Conservation (phyloP, 2,113 vertebrate species). For the Oncorhynchus kisutch region DNA sequence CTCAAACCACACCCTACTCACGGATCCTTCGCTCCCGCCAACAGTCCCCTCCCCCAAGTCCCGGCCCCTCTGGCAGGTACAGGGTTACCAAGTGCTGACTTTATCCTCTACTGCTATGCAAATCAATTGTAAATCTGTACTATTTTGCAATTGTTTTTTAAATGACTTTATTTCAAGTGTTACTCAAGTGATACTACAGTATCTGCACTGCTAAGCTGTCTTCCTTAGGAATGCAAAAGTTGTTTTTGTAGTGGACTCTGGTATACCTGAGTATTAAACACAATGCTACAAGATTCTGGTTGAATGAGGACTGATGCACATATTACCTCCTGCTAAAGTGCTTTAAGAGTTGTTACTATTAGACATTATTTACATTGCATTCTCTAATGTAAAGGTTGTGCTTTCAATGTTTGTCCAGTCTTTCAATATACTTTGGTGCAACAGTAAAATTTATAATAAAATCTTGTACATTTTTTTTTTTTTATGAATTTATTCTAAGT, state of each 20-base stretch:
- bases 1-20: slow-evolving; percentile 72
- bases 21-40: slow-evolving; percentile 76
- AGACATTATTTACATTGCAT: no score
- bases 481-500: neutral
- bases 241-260: no score
- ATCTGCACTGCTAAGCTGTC: no score
- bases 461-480: neutral
- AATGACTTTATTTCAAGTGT: neutral
- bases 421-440: neutral
- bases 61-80: slow-evolving; percentile 55
- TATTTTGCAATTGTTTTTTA: no score
- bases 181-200: no score
- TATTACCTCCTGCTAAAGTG: neutral
- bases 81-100: slow-evolving; percentile 53
- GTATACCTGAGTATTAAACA: no score
- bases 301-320: neutral
- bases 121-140: neutral
- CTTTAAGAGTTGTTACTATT: neutral
- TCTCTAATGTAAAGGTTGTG: no score
- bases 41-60: slow-evolving; percentile 67
- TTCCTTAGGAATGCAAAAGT: no score
- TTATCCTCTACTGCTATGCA: slow-evolving; percentile 13
- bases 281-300: no score
- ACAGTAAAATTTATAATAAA: neutral
- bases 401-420: no score